Evolutionary conservation across 2,888 invertebrate species (phyloP), one percentile per base, ranked within the genome.

Genomic region (Coenonympha glycerion): DNA sequence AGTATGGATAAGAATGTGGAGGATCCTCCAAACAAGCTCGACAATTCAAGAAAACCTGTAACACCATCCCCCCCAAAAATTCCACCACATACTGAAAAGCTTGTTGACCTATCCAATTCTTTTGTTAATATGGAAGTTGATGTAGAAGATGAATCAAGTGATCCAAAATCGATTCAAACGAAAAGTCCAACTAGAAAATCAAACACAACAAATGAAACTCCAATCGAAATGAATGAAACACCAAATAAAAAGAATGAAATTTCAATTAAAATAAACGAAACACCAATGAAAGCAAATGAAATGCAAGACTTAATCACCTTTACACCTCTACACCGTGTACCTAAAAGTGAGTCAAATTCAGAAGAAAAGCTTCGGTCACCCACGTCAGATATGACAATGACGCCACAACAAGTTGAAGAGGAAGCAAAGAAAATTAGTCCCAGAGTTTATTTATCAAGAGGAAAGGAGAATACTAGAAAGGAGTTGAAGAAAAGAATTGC

Each of bases 381-480:
- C 0, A 76, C 73, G 49, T 63, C 59, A 0, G 62, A 65, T 39
- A 31, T 52, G 1, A 47, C 39, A 0, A 59, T 65, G 61, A 82
- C 79, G n/a, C 82, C 79, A 0, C 71, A 76, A 28, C 72, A 77
- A 52, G 69, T 72, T n/a, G 47, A 46, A 0, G 69, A 72, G 4
- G 69, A 69, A 44, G 64, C 63, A 1, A 68, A 65, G 28, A 84
- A 76, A 46, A 73, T 87, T 0, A 90, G 89, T 54, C 65, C 65
- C 2, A 89, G 85, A 66, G 87, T 92, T 0, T 90, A 90, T 0
- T 63, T 88, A 46, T 89, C 89, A 0, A 71, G 91, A 16, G 91
- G 91, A 0, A 92, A 91, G 59, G 79, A 74, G 1, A 90, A 88
- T 58, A 89, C 89, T 0, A 76, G 90, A 24, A 87, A 78, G 39